phyloP scores from a whole-genome alignment of 2,797 vertebrate genomes.

The Anabacerthia variegaticeps region DNA sequence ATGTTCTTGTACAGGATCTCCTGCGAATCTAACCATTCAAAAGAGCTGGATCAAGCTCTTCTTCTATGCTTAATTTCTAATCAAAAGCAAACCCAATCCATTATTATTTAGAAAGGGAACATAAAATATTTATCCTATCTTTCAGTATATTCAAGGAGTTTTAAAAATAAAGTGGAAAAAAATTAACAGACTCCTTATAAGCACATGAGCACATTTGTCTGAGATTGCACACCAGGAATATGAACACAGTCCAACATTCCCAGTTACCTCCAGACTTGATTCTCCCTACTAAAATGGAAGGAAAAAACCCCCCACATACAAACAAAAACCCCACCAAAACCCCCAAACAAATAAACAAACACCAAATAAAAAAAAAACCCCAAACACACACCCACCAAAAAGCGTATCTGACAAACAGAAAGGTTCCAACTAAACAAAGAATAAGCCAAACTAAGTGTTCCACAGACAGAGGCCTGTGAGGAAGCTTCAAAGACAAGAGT shows the following conservation, averaged over 20 bases:
- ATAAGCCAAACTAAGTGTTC: neutral
- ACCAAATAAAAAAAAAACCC: no score
- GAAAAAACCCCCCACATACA: neutral
- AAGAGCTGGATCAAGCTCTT: neutral
- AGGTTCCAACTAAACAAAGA: neutral
- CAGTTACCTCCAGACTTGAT: neutral
- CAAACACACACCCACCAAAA: neutral
- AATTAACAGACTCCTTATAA: neutral
- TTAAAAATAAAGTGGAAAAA: neutral
- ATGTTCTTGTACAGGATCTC: neutral
- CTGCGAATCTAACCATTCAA: neutral
- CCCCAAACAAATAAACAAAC: accelerated
- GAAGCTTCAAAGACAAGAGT: neutral
- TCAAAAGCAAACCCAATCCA: neutral
- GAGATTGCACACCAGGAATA: neutral
- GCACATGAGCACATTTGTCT: neutral
- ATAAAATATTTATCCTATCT: neutral
- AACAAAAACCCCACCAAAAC: neutral
- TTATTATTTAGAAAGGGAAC: neutral
- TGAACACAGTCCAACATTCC: neutral
- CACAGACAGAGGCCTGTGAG: neutral
- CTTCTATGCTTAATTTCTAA: neutral
- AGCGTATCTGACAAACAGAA: neutral
- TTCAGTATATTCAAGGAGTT: neutral
- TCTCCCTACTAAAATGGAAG: neutral